Conservation (phyloP, 2,888 invertebrate species). For the Ametastegia equiseti region DNA sequence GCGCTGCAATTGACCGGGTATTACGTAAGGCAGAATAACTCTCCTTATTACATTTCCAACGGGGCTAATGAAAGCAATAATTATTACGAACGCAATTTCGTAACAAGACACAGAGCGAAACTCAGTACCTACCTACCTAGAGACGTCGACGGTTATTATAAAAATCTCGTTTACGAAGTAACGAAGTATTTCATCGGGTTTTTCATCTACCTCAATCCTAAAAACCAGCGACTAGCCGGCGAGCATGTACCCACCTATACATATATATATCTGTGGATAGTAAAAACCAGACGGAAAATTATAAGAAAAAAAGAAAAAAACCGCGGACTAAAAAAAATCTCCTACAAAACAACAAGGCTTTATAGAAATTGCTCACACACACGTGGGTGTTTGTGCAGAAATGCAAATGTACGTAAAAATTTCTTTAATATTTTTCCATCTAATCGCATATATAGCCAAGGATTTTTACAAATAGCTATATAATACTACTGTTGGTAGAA, state of each 20-base stretch:
- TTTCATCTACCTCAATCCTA: neutral
- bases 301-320: neutral
- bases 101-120: neutral
- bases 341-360: neutral
- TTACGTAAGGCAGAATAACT: constrained; percentile 33
- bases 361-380: neutral
- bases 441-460: neutral
- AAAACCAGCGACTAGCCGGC: neutral
- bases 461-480: neutral
- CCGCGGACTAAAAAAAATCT: neutral
- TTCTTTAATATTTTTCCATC: neutral
- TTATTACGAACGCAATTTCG: constrained; percentile 22
- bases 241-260: neutral
- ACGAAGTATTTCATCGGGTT: neutral
- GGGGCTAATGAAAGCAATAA: constrained; percentile 22
- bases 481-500: neutral
- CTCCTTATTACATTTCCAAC: constrained; percentile 31
- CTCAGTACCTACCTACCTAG: neutral
- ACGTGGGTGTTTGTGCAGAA: neutral
- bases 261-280: neutral
- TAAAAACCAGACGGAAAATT: constrained; percentile 32
- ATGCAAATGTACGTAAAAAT: neutral
- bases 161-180: neutral
- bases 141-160: neutral
- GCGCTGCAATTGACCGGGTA: constrained; percentile 11